Evolutionary conservation across 2,113 vertebrate genomes (phyloP).

Genomic region (Rousettus leschenaultii): DNA sequence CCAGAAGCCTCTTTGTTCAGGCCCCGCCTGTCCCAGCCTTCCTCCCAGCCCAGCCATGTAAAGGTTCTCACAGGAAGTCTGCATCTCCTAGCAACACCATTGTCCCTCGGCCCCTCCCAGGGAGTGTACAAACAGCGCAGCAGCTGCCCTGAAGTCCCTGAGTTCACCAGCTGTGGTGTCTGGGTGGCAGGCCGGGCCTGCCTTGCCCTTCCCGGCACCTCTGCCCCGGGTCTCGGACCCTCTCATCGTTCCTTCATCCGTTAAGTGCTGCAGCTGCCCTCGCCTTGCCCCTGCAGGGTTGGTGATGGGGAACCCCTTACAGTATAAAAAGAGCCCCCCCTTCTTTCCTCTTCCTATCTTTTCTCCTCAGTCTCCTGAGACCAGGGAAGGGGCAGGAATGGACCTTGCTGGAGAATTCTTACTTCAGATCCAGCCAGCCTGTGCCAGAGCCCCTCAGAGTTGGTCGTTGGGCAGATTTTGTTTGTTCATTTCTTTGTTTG

Average conservation of each 20-base stretch:
- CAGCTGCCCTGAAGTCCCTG: slow-evolving; percentile 29
- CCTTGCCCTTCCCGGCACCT: background rate
- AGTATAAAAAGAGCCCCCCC: background rate
- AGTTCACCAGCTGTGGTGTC: background rate
- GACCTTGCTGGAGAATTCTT: background rate
- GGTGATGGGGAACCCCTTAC: background rate
- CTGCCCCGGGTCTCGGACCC: background rate
- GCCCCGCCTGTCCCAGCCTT: background rate
- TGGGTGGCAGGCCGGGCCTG: background rate
- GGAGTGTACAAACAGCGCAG: slow-evolving; percentile 67
- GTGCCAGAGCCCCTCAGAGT: accelerated
- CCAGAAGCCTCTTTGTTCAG: slow-evolving; percentile 81
- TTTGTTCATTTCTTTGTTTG: background rate
- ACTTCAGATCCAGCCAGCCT: background rate
- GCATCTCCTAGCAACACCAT: slow-evolving; percentile 86
- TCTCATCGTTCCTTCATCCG: background rate
- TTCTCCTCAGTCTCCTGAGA: background rate
- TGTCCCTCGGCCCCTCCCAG: slow-evolving; percentile 50
- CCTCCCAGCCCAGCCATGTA: accelerated
- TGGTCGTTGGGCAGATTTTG: background rate
- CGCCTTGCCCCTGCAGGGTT: background rate
- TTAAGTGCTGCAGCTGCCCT: background rate
- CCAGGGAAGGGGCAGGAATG: background rate
- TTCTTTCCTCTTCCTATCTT: background rate
- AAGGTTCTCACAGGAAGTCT: slow-evolving; percentile 76